Base-by-base conservation (phyloP, 2,113 vertebrate species). In the Crocuta crocuta region DNA sequence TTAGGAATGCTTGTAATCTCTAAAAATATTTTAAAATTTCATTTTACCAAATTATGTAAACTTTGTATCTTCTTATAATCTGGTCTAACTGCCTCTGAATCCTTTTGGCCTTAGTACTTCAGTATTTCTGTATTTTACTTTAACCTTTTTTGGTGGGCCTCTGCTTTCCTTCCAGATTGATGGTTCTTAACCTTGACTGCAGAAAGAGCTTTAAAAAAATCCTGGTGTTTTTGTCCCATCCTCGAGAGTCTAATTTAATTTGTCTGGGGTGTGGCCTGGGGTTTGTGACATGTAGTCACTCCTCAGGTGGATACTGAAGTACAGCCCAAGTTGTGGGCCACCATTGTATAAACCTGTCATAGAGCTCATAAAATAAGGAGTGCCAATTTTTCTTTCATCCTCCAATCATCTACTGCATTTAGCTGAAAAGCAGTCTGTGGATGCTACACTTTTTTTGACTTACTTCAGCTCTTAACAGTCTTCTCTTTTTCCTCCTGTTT, bases 381-480 rank as follows among this genome's bases (percentile, higher is more conserved):
- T 91, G 19, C 66, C 86, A 39, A n/a, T 96, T 91, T 78, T 92
- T 74, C n/a, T 88, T 94, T 94, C 12, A 55, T 78, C 39, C 48
- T 53, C 53, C 33, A 63, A 15, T 11, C 17, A 0, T 92, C 35
- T 68, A 19, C 10, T 58, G 87, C 39, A 90, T 74, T 45, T 74
- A 96, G 53, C 26, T 98, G 43, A 80, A 53, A 79, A 91, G 10
- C 48, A 96, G 74, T 76, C 0, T 97, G 21, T 84, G 26, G 43
- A 0, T 79, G 65, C 97, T 87, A 26, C 19, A 73, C 35, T 93
- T 65, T n/a, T 65, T 79, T 71, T 89, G 24, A 31, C 79, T 95
- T 89, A 79, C 33, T 82, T 93, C 5, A 65, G 2, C 68, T 93
- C 84, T 97, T 98, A 98, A 55, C 58, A 17, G 23, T 96, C 95